phyloP scores from a whole-genome alignment of 2,888 invertebrate species.

The Eledona agricola region DNA sequence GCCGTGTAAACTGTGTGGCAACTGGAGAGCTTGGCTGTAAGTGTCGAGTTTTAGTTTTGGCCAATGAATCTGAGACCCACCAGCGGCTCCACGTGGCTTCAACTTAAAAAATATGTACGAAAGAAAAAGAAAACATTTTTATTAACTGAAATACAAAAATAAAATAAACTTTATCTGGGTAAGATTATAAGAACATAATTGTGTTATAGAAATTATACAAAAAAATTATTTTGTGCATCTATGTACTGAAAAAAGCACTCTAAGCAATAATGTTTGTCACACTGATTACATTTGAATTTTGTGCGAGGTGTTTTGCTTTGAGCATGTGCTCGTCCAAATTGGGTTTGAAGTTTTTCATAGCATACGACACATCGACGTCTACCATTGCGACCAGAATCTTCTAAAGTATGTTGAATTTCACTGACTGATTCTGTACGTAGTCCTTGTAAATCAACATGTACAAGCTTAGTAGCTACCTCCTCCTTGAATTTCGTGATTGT shows the following conservation, averaged over 20 bases:
- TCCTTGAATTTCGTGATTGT: constrained; percentile 13
- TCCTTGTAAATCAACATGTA: constrained; percentile 7
- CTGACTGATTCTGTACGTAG: not conserved
- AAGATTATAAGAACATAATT: not conserved
- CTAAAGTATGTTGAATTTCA: constrained; percentile 2
- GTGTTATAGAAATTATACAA: not conserved
- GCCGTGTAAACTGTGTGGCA: not conserved
- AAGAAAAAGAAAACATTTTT: constrained; percentile 2
- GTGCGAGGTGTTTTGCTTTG: constrained; percentile 9
- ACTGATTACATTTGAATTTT: not conserved
- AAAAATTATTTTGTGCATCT: constrained; percentile 7
- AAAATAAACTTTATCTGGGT: constrained; percentile 1
- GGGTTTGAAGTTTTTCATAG: not conserved
- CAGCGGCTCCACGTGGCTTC: constrained; percentile 5
- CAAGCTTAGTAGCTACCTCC: constrained; percentile 2
- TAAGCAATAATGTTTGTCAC: constrained; percentile 7
- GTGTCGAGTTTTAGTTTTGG: not conserved
- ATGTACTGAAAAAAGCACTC: constrained; percentile 6
- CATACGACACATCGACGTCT: constrained; percentile 3
- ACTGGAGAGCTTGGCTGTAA: constrained; percentile 5
- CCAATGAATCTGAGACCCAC: not conserved
- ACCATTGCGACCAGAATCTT: constrained; percentile 3
- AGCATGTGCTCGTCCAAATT: not conserved
- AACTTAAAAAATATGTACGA: constrained; percentile 3
- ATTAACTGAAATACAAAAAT: constrained; percentile 6